These are phyloP conservation scores for Chloromyia formosa DNA, from an alignment of 2,888 invertebrate species.

Conservation along the genomic window DNA sequence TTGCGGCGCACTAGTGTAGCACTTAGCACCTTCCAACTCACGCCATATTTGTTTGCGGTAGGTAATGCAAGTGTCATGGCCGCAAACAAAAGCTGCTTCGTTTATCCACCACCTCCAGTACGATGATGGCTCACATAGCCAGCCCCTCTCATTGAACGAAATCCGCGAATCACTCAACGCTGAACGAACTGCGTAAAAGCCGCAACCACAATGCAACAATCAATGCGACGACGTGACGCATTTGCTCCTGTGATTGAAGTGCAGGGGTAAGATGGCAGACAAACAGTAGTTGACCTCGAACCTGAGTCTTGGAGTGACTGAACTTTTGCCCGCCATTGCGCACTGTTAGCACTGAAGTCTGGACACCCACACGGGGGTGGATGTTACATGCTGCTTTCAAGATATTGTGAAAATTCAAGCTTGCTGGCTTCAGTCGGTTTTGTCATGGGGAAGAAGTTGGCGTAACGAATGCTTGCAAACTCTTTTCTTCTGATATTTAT, in stretches of 20 bases:
- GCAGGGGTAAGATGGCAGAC: not conserved
- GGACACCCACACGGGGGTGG: not conserved
- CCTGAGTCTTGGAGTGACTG: slow-evolving; percentile 27
- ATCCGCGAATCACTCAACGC: slow-evolving; percentile 24
- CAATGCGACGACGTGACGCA: not conserved
- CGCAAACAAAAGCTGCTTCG: slow-evolving; percentile 17
- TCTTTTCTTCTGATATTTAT: too few relatives aligned
- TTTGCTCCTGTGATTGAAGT: not conserved
- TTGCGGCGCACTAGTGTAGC: not conserved
- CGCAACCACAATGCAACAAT: slow-evolving; percentile 8
- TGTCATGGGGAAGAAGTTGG: too few relatives aligned
- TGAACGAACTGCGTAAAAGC: slow-evolving; percentile 29
- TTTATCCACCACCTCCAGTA: slow-evolving; percentile 21
- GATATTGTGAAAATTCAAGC: slow-evolving; percentile 22
- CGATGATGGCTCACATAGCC: too few relatives aligned
- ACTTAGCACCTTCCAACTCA: not conserved
- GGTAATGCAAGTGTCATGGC: not conserved
- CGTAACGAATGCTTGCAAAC: too few relatives aligned
- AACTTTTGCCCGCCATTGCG: slow-evolving; percentile 9
- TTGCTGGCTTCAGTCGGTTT: not conserved
- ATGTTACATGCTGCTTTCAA: not conserved
- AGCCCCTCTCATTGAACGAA: slow-evolving; percentile 18
- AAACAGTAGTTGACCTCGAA: slow-evolving; percentile 38
- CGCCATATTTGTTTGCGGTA: slow-evolving; percentile 11
- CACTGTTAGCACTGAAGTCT: not conserved